Conservation (phyloP, 1,140 invertebrate genomes). For the Leptopilina clavipes region DNA sequence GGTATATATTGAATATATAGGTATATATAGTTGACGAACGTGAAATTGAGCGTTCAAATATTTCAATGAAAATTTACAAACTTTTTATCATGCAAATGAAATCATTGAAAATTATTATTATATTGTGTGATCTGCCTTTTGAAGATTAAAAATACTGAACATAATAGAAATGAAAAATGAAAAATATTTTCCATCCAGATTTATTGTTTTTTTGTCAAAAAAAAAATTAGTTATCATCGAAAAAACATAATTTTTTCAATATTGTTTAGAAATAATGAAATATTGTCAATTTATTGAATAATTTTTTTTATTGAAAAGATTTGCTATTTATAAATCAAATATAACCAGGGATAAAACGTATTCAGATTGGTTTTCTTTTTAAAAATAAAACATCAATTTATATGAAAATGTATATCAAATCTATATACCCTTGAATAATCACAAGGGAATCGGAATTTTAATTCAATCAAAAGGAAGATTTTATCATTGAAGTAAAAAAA, state of each 20-base stretch:
- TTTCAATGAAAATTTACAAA: not conserved
- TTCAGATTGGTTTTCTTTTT: too few relatives aligned
- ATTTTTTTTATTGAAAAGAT: too few relatives aligned
- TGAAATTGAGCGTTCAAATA: not conserved
- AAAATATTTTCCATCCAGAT: too few relatives aligned
- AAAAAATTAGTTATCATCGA: too few relatives aligned
- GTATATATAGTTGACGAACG: not conserved
- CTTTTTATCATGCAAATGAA: constrained; percentile 20
- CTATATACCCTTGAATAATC: not conserved
- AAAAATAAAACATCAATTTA: not conserved
- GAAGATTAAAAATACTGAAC: not conserved
- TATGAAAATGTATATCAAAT: not conserved
- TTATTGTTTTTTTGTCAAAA: too few relatives aligned
- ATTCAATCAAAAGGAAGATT: not conserved
- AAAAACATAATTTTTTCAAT: too few relatives aligned
- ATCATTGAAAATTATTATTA: not conserved
- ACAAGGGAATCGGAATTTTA: not conserved
- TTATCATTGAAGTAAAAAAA: not conserved
- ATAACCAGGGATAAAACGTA: too few relatives aligned
- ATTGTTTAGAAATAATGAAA: too few relatives aligned
- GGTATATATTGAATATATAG: too few relatives aligned
- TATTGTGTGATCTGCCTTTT: not conserved
- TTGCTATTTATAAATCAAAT: too few relatives aligned
- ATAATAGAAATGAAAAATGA: not conserved
- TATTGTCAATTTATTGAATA: too few relatives aligned